Percentiles rank a stretch among this genome's conserved stretches.
These are phyloP conservation scores for Danio rerio DNA, from an alignment of 2,113 vertebrate genomes.

Conservation along the genomic window GRCz12tu NC_133190.1:22834001-22834500, in stretches of 20 bases:
- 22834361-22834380: constrained; percentile 52
- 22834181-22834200: not conserved
- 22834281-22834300: constrained; percentile 67
- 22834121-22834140: not conserved
- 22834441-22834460: not conserved
- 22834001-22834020: not conserved
- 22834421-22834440: not conserved
- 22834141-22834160: constrained; percentile 7
- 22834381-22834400: constrained; percentile 46
- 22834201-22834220: constrained; percentile 8
- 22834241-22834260: not conserved
- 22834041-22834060: constrained; percentile 8
- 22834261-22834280: constrained; percentile 52
- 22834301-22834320: constrained; percentile 57
- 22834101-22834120: constrained; percentile 1
- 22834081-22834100: constrained; percentile 1
- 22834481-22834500: not conserved
- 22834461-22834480: constrained; percentile 26
- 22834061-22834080: not conserved
- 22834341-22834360: constrained; percentile 44
- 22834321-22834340: constrained; percentile 10
- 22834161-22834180: not conserved
- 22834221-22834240: not conserved
- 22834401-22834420: not conserved
- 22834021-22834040: not conserved